Base-by-base conservation (phyloP, 2,888 invertebrate genomes). In the Leptopterna dolabrata region DNA sequence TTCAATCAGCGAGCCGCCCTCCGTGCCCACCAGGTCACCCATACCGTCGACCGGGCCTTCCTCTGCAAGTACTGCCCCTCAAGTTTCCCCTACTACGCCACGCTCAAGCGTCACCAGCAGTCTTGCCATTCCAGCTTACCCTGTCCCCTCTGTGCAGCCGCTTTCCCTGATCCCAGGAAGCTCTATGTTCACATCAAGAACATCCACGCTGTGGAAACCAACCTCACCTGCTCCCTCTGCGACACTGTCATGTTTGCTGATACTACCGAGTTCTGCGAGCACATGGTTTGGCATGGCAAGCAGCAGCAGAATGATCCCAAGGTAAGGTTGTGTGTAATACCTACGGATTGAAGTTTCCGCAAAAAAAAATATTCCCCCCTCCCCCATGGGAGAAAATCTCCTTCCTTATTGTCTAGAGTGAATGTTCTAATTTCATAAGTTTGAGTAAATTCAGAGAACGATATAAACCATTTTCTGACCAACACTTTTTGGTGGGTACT, bases 1-100 rank as follows among this genome's bases (percentile, higher is more conserved):
- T 90, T 94, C 90, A 90, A 90, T 83, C 90, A 90, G 63, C 51
- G 90, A 30, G 90, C 90, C 41, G 90, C 90, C 13, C 86, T 90
- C 3, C 63, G 90, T 47, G 90, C 90, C 19, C 90, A 90, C 71
- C 90, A 89, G 76, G 87, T 89, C 13, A 90, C 90, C 16, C 90
- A 90, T 80, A 89, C 88, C 27, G 85, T 88, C 16, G 88, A 89
- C 76, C 87, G 90, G 30, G 89, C 89, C 19, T 89, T 88, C 84
- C 70, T 88, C 0, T 90, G 90, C 45, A 87, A 88, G 47, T 88
- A 87, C 63, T 90, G 90, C 63, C 90, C 90, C 16, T 89, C 89
- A 4, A 89, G 89, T n/a, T 90, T 90, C 81, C 89, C 89, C 7
- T 90, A 90, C 78, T 88, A 87, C 55, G 89, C 90, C 1, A 89